Conservation (phyloP, 2,113 vertebrate species). For the western clawed frog (Xenopus tropicalis) region DNA sequence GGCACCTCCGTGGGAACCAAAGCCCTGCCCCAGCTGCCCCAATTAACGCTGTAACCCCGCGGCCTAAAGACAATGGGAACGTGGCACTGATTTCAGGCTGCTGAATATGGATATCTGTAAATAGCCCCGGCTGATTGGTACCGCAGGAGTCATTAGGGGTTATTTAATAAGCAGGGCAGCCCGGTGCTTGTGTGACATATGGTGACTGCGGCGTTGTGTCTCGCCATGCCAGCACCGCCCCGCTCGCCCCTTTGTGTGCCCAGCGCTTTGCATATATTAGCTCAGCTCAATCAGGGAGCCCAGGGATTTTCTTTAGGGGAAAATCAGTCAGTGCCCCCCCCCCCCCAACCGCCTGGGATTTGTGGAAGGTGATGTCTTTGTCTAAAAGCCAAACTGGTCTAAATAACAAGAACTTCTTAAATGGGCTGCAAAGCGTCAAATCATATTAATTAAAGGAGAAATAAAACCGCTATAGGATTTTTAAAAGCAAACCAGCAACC, state of each 20-base stretch:
- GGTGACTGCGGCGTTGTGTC: background rate
- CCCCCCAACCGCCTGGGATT: no score
- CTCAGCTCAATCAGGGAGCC: background rate
- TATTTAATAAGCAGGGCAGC: background rate
- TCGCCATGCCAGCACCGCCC: background rate
- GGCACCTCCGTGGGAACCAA: background rate
- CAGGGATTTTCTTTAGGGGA: background rate
- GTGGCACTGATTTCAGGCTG: background rate
- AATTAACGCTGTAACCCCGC: no score
- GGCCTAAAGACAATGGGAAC: no score
- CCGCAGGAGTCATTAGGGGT: slow-evolving; percentile 6
- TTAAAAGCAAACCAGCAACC: no score
- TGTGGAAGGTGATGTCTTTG: no score
- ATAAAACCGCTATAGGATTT: no score
- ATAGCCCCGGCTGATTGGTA: background rate
- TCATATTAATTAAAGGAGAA: no score
- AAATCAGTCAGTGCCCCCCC: background rate
- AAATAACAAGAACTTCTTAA: no score
- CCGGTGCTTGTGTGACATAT: slow-evolving; percentile 24
- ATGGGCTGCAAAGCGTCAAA: no score
- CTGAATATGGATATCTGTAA: slow-evolving; percentile 34
- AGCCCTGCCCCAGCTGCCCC: no score
- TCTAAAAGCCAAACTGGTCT: no score
- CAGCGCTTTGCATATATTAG: slow-evolving; percentile 17
- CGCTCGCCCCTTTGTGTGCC: background rate